Conservation (phyloP, 2,888 invertebrate species). For the Globia sparganii region DNA sequence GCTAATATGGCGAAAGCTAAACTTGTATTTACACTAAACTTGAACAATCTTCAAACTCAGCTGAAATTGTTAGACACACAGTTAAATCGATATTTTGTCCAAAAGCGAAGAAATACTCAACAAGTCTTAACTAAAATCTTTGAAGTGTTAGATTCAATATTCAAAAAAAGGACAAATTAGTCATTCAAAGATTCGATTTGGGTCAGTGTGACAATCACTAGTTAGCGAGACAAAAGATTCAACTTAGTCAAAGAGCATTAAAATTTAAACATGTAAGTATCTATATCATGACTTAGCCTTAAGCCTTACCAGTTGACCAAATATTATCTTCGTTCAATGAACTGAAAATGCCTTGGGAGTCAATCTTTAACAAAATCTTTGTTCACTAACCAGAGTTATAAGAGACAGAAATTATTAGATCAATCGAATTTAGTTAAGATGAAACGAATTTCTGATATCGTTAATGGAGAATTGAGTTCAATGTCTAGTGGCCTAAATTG, state of each 20-base stretch:
- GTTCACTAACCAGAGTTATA: constrained; percentile 24
- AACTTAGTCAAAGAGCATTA: constrained; percentile 15
- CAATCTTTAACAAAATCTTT: constrained; percentile 30
- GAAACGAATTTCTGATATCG: constrained; percentile 31
- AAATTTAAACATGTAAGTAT: neutral
- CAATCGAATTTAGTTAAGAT: constrained; percentile 37
- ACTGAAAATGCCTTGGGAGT: constrained; percentile 23
- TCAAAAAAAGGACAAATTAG: neutral
- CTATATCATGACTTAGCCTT: neutral
- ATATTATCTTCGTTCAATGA: constrained; percentile 35
- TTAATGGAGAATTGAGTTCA: constrained; percentile 32
- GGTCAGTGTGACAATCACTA: neutral
- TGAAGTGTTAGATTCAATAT: no score
- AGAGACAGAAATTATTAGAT: constrained; percentile 45
- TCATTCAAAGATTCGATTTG: neutral
- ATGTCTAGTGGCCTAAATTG: constrained; percentile 26
- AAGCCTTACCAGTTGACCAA: constrained; percentile 2
- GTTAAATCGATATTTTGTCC: neutral
- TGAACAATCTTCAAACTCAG: constrained; percentile 18
- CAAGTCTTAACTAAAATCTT: neutral
- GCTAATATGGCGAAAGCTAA: constrained; percentile 10
- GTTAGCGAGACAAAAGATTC: neutral
- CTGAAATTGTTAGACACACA: constrained; percentile 5
- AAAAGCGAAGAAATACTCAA: neutral
- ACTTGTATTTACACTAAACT: constrained; percentile 25